Evolutionary conservation across 2,888 invertebrate species (phyloP).

Genomic region (Dasysyrphus tricinctus): DNA sequence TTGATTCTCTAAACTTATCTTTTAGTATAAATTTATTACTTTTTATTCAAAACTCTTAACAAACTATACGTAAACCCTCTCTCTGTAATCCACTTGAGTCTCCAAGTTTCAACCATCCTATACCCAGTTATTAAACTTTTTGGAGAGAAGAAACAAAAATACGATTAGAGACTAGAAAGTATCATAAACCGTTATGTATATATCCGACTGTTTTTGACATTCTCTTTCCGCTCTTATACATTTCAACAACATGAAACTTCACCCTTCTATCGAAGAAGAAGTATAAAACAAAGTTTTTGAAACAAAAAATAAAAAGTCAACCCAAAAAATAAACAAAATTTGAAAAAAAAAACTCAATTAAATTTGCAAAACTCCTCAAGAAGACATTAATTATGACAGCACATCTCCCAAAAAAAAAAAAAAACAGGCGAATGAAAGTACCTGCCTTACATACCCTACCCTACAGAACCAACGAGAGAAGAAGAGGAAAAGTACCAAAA

Average conservation of each 20-base stretch:
- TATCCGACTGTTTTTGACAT: conserved; percentile 14
- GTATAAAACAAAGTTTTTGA: conserved; percentile 15
- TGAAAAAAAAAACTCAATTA: conserved; percentile 32
- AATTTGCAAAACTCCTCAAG: conserved; percentile 53
- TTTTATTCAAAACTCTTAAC: conserved; percentile 8
- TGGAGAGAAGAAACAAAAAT: background rate
- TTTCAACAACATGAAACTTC: conserved; percentile 16
- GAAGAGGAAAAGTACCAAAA: conserved; percentile 8
- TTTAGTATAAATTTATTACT: background rate
- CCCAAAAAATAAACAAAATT: conserved; percentile 2
- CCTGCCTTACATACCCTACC: background rate
- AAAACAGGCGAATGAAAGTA: conserved; percentile 8
- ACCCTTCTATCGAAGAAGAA: background rate
- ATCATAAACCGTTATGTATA: conserved; percentile 8
- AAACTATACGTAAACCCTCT: background rate
- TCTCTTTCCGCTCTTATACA: background rate
- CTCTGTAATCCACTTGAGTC: background rate
- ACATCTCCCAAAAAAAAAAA: conserved; percentile 12
- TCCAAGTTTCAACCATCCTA: background rate
- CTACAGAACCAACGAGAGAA: conserved; percentile 3
- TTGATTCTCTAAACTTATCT: background rate
- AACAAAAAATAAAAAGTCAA: background rate
- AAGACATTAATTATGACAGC: conserved; percentile 72
- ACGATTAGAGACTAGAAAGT: background rate
- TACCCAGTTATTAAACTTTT: background rate